Evolutionary conservation across 2,888 invertebrate species (phyloP).

Genomic region (Nysson spinosus): DNA sequence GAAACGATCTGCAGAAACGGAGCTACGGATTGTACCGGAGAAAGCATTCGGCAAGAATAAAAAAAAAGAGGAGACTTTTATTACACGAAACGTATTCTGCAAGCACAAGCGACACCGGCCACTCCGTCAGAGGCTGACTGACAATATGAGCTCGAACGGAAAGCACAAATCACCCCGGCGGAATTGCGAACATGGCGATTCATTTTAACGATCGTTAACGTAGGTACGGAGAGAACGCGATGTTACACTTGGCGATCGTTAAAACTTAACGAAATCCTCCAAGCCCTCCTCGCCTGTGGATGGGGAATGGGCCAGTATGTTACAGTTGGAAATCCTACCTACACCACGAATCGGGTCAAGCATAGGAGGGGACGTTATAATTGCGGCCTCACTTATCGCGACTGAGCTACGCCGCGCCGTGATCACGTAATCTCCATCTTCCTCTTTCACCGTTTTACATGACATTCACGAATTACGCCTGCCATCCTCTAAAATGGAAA

Average conservation of each 20-base stretch:
- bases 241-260: slow-evolving; percentile 61
- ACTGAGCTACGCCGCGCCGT: slow-evolving; percentile 18
- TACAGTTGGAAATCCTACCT: slow-evolving; percentile 14
- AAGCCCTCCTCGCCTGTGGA: background rate
- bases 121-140: slow-evolving; percentile 10
- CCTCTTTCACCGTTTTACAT: background rate
- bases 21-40: background rate
- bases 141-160: slow-evolving; percentile 34
- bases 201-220: slow-evolving; percentile 53
- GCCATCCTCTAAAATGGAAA: no score
- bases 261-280: slow-evolving; percentile 59
- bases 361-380: slow-evolving; percentile 27
- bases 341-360: slow-evolving; percentile 4
- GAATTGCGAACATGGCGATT: slow-evolving; percentile 45
- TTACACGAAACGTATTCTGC: slow-evolving; percentile 19
- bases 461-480: background rate
- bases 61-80: slow-evolving; percentile 30
- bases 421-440: background rate
- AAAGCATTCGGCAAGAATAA: slow-evolving; percentile 3
- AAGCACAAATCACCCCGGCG: slow-evolving; percentile 43
- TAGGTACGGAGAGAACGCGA: slow-evolving; percentile 51
- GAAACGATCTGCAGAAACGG: background rate
- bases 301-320: slow-evolving; percentile 25
- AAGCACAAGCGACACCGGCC: background rate
- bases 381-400: slow-evolving; percentile 37